Conservation (phyloP, 2,113 vertebrate genomes). For the Eurystomus gularis region DNA sequence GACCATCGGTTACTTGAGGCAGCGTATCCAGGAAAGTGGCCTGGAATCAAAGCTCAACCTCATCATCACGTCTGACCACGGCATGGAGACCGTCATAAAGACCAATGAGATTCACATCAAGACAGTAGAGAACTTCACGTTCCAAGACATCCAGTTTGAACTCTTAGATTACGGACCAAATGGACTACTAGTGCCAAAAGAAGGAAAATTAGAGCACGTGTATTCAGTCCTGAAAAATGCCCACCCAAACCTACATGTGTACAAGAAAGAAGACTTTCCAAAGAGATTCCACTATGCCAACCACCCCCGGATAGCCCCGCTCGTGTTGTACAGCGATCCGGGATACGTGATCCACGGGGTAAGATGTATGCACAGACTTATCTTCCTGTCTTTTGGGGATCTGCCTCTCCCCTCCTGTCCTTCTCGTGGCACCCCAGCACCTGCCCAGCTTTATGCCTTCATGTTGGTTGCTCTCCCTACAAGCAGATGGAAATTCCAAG, state of each 20-base stretch:
- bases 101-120: constrained; percentile 73
- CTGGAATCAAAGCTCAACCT: constrained; percentile 78
- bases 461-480: neutral
- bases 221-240: constrained; percentile 76
- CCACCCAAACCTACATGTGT: constrained; percentile 84
- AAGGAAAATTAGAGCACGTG: constrained; percentile 82
- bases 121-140: constrained; percentile 75
- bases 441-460: neutral
- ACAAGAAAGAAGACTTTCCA: constrained; percentile 85
- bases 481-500: neutral
- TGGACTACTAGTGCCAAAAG: constrained; percentile 84
- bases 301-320: constrained; percentile 80
- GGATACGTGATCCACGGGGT: constrained; percentile 93
- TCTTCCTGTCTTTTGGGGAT: neutral
- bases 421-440: neutral
- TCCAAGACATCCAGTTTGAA: constrained; percentile 82
- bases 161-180: constrained; percentile 86
- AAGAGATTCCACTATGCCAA: constrained; percentile 76
- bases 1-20: constrained; percentile 82
- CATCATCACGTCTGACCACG: constrained; percentile 88
- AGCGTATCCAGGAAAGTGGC: constrained; percentile 43
- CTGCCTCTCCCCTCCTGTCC: neutral
- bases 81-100: constrained; percentile 80
- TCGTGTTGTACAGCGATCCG: constrained; percentile 80
- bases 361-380: neutral